Base-by-base conservation (phyloP, 2,113 vertebrate genomes). In the Saguinus imperator region DNA sequence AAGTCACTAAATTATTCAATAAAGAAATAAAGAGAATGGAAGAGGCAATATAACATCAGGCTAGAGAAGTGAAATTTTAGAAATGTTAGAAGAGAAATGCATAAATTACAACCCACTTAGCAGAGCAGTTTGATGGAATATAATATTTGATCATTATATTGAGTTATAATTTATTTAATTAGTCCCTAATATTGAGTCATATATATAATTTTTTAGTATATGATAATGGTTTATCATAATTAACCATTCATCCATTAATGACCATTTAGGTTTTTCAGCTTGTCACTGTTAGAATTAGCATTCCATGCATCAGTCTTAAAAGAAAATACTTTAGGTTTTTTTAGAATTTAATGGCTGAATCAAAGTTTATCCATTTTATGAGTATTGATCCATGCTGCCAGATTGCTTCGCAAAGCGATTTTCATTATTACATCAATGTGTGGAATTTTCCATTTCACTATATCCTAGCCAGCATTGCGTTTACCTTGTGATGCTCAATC, bases 41-140 rank as follows among this genome's bases (percentile, higher is more conserved):
- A 85, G 25, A 64, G 3, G 20, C 37, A 73, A 14, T 76, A 75
- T 84, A 94, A 73, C 35, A 82, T 82, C n/a, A 77, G 43, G 72
- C 50, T 57, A 77, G 45, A 82, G 85, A 86, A 89, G 72, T 72
- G 43, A 79, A 48, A n/a, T 90, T 50, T 89, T 72, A 94, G 70
- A 83, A 87, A 94, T 81, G 8, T 77, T 85, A 75, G 61, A 52
- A 93, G 66, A 70, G 4, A 88, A 68, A 17, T 94, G 32, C 27
- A n/a, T 89, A 29, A 80, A 80, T 64, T 84, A 68, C 50, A 37
- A 76, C 32, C 58, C 80, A 7, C 20, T 77, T 76, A 66, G 25
- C 52, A 75, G n/a, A 55, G 4, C 61, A 87, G 68, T 89, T 50
- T n/a, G 8, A 40, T 84, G 35, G 58, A 83, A 66, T 10, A 2